These are phyloP conservation scores for Carposina sasakii DNA, from an alignment of 1,140 invertebrate species.

Conservation along the genomic window DNA sequence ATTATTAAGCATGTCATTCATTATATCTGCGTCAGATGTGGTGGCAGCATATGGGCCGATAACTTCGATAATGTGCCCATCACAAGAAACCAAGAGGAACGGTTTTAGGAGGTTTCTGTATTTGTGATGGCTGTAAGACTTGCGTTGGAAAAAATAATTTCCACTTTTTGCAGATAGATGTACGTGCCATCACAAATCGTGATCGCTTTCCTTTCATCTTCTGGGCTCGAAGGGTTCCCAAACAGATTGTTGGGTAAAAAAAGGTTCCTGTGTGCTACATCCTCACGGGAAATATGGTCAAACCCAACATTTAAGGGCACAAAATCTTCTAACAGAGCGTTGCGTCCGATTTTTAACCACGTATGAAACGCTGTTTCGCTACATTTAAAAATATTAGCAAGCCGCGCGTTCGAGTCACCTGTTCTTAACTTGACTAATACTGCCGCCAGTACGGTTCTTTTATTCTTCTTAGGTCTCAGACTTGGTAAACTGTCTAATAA, in stretches of 20 bases:
- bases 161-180: constrained; percentile 7
- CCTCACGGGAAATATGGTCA: constrained; percentile 10
- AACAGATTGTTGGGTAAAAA: constrained; percentile 10
- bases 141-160: constrained; percentile 1
- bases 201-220: too few species aligned
- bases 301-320: constrained; percentile 8
- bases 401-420: constrained; percentile 15
- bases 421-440: constrained; percentile 21
- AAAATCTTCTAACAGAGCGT: constrained; percentile 11
- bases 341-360: constrained; percentile 8
- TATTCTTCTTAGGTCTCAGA: constrained; percentile 4
- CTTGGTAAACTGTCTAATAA: constrained; percentile 9
- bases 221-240: too few species aligned
- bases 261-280: constrained; percentile 11
- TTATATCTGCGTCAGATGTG: not conserved
- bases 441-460: constrained; percentile 5
- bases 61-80: constrained; percentile 7
- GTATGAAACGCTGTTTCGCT: constrained; percentile 9
- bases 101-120: constrained; percentile 4
- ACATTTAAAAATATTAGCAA: constrained; percentile 11
- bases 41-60: constrained; percentile 1
- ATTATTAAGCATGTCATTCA: not conserved
- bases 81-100: not conserved
- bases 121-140: constrained; percentile 3
- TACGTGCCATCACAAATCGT: constrained; percentile 7